Base-by-base conservation (phyloP, 1,140 invertebrate species). In the Euwallacea fornicatus region DNA sequence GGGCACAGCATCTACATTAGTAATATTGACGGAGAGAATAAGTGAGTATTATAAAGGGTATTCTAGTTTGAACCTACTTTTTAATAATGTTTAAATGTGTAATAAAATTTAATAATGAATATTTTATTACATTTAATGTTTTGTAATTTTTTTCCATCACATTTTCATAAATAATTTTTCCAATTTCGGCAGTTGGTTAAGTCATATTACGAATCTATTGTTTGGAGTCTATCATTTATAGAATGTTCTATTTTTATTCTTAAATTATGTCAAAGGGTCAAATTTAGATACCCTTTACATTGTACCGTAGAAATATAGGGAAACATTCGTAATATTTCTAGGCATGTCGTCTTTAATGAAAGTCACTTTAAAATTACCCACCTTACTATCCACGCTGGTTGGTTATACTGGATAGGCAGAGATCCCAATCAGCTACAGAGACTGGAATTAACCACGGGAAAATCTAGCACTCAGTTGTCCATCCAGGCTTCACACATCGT, bases 1-100 rank as follows among this genome's bases (percentile, higher is more conserved):
- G 87, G 87, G 6, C 85, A 89, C 54, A 86, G 89, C 55, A 94
- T 96, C 58, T 91, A 93, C 78, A 88, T 87, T 59, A 86, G 89
- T 55, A 88, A 93, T 75, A 84, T 96, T 7, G 86, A 89, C 78
- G 91, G 92, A 8, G 83, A 85, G 59, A 89, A 91, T 76, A 87
- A 87, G 86, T 89, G 79, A 82, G 81, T 81, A 53, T 7, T 61
- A 0, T 2, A 33, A 33, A 58, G 7, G 9, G 13, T 33, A 4
- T 33, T 33, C 21, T 33, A 33, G 4, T 33, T 33, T 50, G 47
- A 50, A 1, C 10, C 6, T 50, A 50, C 47, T 1, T 2, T 50
- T 2, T 11, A 11, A 50, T 50, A n/a, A n/a, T n/a, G n/a, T n/a
- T n/a, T n/a, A n/a, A n/a, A n/a, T n/a, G n/a, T n/a, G n/a, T n/a